A percentile compares a stretch with the other conserved stretches of the same genome.
Conservation (phyloP, 2,888 invertebrate species). For the Brenthis hecate region DNA sequence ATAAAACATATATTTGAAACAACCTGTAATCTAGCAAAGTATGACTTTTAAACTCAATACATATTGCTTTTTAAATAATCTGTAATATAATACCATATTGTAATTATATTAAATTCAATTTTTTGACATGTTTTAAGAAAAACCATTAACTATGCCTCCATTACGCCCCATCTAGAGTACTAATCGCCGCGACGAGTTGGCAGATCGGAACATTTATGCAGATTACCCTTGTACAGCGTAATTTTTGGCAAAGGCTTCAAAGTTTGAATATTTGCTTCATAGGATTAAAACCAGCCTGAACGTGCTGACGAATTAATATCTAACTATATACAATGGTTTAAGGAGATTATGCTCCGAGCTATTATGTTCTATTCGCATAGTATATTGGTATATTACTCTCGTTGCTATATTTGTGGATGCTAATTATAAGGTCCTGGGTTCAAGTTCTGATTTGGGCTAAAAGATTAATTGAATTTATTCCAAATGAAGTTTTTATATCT, state of each 20-base stretch:
- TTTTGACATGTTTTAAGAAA: neutral
- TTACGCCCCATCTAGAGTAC: slow-evolving; percentile 12
- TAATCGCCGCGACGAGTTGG: slow-evolving; percentile 38
- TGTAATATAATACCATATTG: neutral
- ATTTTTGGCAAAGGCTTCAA: slow-evolving; percentile 41
- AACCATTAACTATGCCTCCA: slow-evolving; percentile 25
- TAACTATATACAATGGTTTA: slow-evolving; percentile 21
- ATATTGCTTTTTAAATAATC: neutral
- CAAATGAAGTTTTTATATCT: no score
- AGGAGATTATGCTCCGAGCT: neutral
- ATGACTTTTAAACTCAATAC: no score
- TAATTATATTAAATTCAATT: slow-evolving; percentile 1
- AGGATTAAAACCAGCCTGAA: slow-evolving; percentile 36
- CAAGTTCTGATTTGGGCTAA: no score
- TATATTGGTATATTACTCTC: no score
- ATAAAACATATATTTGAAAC: no score
- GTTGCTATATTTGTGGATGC: no score
- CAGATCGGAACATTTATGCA: slow-evolving; percentile 54
- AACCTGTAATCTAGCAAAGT: no score
- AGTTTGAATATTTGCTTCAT: slow-evolving; percentile 35
- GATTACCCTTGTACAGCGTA: slow-evolving; percentile 46
- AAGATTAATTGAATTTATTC: no score
- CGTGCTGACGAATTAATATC: slow-evolving; percentile 38
- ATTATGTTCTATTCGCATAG: no score
- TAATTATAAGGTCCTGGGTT: no score